phyloP scores from a whole-genome alignment of 2,113 vertebrate genomes.

The Lethenteron reissneri region DNA sequence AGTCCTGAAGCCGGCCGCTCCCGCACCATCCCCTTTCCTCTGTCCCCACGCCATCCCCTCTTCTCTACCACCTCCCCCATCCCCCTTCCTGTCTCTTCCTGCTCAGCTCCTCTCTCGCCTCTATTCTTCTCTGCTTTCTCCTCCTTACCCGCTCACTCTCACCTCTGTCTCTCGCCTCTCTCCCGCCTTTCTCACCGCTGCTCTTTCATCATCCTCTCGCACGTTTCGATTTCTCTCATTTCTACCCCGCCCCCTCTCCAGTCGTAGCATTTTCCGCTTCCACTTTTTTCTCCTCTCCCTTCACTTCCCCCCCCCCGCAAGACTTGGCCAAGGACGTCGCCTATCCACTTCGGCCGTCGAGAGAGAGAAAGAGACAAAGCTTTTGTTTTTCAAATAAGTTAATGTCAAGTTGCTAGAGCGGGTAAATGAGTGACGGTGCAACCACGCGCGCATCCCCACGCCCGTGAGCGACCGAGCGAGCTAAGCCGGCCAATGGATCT shows the following conservation, averaged over 20 bases:
- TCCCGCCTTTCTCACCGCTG: background rate
- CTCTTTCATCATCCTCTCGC: background rate
- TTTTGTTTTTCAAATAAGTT: too few species aligned
- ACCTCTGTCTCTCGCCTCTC: background rate
- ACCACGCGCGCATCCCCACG: too few species aligned
- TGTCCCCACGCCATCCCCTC: background rate
- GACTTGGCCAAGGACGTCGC: too few species aligned
- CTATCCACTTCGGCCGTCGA: too few species aligned
- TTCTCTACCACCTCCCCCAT: background rate
- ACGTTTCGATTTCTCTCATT: background rate
- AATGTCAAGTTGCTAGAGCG: too few species aligned
- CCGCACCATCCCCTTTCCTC: background rate
- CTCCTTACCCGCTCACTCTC: too few species aligned
- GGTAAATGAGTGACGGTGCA: too few species aligned
- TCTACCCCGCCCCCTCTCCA: background rate
- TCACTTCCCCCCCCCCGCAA: background rate
- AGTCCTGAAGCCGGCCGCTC: constrained; percentile 15
- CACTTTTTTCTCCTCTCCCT: background rate
- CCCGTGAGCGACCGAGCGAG: too few species aligned
- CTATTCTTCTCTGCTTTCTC: too few species aligned
- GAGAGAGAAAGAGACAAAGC: too few species aligned
- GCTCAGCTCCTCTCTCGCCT: background rate
- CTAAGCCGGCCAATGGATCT: too few species aligned
- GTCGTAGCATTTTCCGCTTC: background rate
- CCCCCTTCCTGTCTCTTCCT: background rate